phyloP scores from a whole-genome alignment of 2,888 invertebrate genomes.

The Carabus problematicus region DNA sequence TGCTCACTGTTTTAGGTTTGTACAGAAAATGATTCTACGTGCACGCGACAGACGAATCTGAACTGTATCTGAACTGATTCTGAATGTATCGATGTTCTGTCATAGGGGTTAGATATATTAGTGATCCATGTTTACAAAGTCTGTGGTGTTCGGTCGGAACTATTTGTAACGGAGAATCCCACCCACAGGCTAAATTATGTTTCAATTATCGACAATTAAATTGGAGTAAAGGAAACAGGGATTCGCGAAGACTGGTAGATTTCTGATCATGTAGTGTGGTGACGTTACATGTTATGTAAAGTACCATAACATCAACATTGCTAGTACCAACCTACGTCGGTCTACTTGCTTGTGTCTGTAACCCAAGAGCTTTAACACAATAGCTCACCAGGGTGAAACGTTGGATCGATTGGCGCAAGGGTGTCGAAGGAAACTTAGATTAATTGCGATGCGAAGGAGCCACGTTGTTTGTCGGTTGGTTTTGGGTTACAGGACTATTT shows the following conservation, averaged over 20 bases:
- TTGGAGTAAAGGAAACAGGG: constrained; percentile 9
- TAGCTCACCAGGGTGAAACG: not conserved
- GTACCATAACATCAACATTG: not conserved
- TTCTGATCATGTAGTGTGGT: constrained; percentile 7
- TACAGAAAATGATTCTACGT: too few species aligned
- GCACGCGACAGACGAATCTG: too few species aligned
- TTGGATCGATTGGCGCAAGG: not conserved
- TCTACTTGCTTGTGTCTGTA: too few species aligned
- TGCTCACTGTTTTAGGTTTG: too few species aligned
- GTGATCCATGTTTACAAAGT: too few species aligned
- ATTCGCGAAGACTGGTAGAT: not conserved
- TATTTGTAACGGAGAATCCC: constrained; percentile 10
- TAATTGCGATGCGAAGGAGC: constrained; percentile 1
- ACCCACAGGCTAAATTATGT: constrained; percentile 27
- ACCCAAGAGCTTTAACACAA: too few species aligned
- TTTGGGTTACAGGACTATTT: constrained; percentile 10
- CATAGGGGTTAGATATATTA: too few species aligned
- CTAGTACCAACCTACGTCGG: not conserved
- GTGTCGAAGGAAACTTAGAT: constrained; percentile 11
- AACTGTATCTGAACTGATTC: too few species aligned
- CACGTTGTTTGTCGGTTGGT: constrained; percentile 3
- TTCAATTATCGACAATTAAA: constrained; percentile 35
- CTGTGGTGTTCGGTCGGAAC: not conserved
- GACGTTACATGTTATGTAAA: not conserved
- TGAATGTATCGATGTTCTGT: too few species aligned